phyloP scores from a whole-genome alignment of 2,113 vertebrate species.

The Mixornis gularis region DNA sequence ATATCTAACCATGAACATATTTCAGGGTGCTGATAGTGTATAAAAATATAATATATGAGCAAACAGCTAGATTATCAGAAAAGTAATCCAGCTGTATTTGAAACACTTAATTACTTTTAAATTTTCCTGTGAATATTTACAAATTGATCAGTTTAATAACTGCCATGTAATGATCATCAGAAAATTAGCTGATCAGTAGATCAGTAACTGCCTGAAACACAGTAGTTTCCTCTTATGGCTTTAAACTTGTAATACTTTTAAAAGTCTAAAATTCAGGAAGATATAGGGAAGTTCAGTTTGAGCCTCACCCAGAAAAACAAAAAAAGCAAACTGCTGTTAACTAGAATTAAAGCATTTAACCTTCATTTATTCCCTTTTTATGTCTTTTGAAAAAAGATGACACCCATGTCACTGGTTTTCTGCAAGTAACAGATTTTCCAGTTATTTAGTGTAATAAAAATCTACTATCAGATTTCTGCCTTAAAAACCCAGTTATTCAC shows the following conservation, averaged over 20 bases:
- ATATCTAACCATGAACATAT: background rate
- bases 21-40: background rate
- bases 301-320: background rate
- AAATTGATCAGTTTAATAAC: background rate
- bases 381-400: background rate
- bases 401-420: background rate
- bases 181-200: background rate
- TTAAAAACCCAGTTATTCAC: background rate
- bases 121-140: background rate
- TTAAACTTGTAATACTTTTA: background rate
- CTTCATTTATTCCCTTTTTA: background rate
- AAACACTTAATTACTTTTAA: background rate
- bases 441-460: background rate
- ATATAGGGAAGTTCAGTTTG: background rate
- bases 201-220: background rate
- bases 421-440: background rate
- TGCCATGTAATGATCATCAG: background rate
- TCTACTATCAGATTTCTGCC: background rate
- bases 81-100: background rate
- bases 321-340: background rate
- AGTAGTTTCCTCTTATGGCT: background rate
- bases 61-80: background rate
- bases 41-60: background rate
- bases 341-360: background rate
- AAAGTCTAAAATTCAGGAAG: background rate